Base-by-base conservation (phyloP, 2,797 vertebrate genomes). In the Galagoides demidoff region DNA sequence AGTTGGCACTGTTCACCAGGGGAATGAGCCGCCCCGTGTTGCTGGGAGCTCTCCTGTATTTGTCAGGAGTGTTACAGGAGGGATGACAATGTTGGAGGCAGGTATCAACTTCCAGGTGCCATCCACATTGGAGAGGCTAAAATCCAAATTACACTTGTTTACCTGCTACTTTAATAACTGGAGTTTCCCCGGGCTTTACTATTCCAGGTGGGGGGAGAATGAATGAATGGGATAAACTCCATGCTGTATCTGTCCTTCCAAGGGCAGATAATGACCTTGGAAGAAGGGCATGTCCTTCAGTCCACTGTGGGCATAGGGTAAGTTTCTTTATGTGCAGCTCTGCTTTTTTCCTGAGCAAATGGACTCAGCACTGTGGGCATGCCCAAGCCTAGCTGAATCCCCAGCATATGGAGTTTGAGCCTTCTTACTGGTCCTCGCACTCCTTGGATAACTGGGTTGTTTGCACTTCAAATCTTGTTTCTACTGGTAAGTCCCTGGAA, bases 381-480 rank as follows among this genome's bases (percentile, higher is more conserved):
- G 39, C 3, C 74, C 27, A 68, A 13, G 2, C 17, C 43, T 64
- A 49, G 63, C 17, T 29, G 73, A 93, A 63, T 31, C 29, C 55
- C 34, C 29, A 49, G 77, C 34, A 5, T 57, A 57, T 1, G 9
- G 25, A 89, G 19, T 19, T 31, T 1, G 8, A 85, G 29, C 9
- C 9, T 37, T 34, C 6, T 34, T 19, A 4, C 86, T 39, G 76
- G 17, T 73, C 71, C 22, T 37, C 13, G 55, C 0, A 7, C 3
- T 92, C 77, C 66, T 61, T 83, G n/a, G 20, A 82, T 66, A 94
- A 85, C 37, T 92, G 29, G 4, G 23, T 29, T 83, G 31, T n/a
- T 95, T 76, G 34, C 34, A 39, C 92, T 96, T 92, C 17, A 96
- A 83, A 92, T 63, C 85, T 87, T 52, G 49, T 22, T 84, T 39